Conservation (phyloP, 2,797 vertebrate genomes). For the Takifugu rubripes region DNA sequence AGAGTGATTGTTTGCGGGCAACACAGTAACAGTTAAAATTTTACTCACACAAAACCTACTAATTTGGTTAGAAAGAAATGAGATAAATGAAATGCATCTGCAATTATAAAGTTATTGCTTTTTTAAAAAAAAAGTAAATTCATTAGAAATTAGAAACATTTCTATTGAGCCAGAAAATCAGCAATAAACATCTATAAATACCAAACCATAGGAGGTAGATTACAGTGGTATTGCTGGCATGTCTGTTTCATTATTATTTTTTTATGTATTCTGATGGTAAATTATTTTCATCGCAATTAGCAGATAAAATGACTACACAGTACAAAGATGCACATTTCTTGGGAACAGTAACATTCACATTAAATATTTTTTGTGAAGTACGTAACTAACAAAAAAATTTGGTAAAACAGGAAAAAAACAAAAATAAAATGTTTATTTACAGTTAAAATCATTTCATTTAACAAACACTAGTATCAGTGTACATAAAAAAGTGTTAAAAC, state of each 20-base stretch:
- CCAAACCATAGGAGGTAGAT: conserved; percentile 52
- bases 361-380: conserved; percentile 12
- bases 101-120: background rate
- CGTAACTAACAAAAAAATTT: conserved; percentile 9
- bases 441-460: conserved; percentile 42
- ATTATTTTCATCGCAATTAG: conserved; percentile 6
- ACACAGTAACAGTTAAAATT: no score
- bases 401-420: conserved; percentile 25
- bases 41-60: background rate
- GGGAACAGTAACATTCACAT: conserved; percentile 24
- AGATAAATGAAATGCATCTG: no score
- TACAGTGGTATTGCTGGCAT: conserved; percentile 17
- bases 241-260: conserved; percentile 21
- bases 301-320: conserved; percentile 11
- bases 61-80: conserved; percentile 5
- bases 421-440: conserved; percentile 57
- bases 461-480: conserved; percentile 39
- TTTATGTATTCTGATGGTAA: background rate
- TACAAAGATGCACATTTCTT: conserved; percentile 7
- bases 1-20: no score
- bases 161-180: conserved; percentile 14
- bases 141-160: conserved; percentile 2
- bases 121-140: background rate
- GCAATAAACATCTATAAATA: conserved; percentile 17
- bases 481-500: conserved; percentile 25